Base-by-base conservation (phyloP, 1,140 invertebrate species). In the Mactra quadrangularis region DNA sequence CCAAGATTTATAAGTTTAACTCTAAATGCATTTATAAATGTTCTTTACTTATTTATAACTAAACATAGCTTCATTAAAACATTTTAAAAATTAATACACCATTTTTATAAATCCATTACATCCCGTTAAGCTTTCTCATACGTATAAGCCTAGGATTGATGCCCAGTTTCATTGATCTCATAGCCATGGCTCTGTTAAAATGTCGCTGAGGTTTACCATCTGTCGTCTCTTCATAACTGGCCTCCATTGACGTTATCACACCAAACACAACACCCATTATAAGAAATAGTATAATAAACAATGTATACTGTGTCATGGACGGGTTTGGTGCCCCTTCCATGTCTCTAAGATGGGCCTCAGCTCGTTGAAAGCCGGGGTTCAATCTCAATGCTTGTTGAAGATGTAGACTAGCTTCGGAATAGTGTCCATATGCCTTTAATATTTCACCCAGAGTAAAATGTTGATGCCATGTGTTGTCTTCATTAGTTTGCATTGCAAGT, bases 381-480 rank as follows among this genome's bases (percentile, higher is more conserved):
- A 97, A 92, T 89, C 97, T 96, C 38, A 97, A 92, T 19, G 96
- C 95, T 88, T 97, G 96, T 82, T 95, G 94, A 57, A 97, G 94
- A 87, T 98, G 96, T 55, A 96, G 94, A 25, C 96, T 94, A 55
- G 97, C 96, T 92, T 97, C 96, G 94, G 97, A 95, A 89, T 95
- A 95, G 91, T 97, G 96, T 82, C 96, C 96, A 90, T 97, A 97
- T 4, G 96, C 96, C 94, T 95, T 93, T 31, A 93, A 87, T 47
- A 93, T 93, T 82, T 94, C 93, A 1, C 92, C 97, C 19, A 97
- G 94, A 13, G 96, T 97, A 89, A 97, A 97, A 93, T 97, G 97
- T 91, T 97, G 97, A 88, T 97, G 95, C 97, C 97, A 98, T 0
- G 97, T 96, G 91, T 96, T 96, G 85, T 96, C 95, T 90, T 97